These are phyloP conservation scores for Himalopsyche japonica DNA, from an alignment of 2,888 invertebrate genomes.

Conservation along the genomic window DNA sequence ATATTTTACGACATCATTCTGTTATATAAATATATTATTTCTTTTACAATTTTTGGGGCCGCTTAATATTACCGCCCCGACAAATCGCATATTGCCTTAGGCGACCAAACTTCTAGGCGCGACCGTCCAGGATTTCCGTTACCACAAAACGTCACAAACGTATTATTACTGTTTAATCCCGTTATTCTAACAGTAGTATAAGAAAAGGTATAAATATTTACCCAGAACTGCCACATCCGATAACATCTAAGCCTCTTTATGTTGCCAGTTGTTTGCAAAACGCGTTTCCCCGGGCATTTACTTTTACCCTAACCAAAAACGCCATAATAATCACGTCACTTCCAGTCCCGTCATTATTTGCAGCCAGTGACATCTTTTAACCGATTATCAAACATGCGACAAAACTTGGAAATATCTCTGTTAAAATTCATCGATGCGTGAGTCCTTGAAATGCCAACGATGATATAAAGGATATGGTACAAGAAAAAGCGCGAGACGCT, in stretches of 20 bases:
- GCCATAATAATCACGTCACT: neutral
- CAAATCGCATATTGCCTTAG: too few relatives aligned
- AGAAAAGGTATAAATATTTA: neutral
- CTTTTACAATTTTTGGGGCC: too few relatives aligned
- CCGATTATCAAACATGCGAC: constrained; percentile 20
- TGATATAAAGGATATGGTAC: neutral
- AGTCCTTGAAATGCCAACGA: constrained; percentile 1
- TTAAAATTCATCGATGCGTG: neutral
- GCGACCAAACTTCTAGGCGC: too few relatives aligned
- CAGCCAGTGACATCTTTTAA: constrained; percentile 3
- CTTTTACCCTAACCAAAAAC: neutral
- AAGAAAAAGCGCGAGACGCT: too few relatives aligned
- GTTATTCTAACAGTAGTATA: neutral
- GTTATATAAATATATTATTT: too few relatives aligned
- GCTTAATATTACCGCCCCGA: too few relatives aligned
- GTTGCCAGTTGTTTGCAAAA: neutral
- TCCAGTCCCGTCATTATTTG: constrained; percentile 18
- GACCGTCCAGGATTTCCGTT: neutral
- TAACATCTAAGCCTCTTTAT: neutral
- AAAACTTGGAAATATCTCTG: neutral
- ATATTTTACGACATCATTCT: too few relatives aligned
- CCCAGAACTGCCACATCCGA: neutral
- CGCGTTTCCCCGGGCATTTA: neutral
- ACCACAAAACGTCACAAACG: neutral
- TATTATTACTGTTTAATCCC: neutral